These are phyloP conservation scores for Nyctereutes procyonoides DNA, from an alignment of 2,113 vertebrate species.

Conservation along the genomic window DNA sequence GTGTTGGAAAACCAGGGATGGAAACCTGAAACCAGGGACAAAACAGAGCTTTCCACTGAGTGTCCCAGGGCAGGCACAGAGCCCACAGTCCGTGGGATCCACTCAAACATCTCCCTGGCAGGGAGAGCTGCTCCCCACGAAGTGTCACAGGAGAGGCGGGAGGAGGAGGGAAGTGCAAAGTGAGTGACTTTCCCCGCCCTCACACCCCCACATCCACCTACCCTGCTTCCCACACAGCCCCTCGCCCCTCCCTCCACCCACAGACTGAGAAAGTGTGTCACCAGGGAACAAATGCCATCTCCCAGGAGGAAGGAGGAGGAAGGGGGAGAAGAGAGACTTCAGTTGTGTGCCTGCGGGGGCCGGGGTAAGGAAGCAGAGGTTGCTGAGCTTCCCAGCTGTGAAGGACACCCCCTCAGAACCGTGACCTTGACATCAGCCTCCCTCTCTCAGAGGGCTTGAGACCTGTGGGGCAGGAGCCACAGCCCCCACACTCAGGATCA, in stretches of 20 bases:
- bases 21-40: background rate
- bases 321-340: background rate
- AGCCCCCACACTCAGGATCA: background rate
- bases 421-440: background rate
- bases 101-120: background rate
- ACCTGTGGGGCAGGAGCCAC: background rate
- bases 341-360: background rate
- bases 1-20: too few relatives aligned
- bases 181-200: constrained; percentile 71
- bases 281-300: constrained; percentile 64
- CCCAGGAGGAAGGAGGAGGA: constrained; percentile 29
- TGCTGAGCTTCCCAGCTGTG: background rate
- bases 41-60: background rate
- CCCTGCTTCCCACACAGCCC: constrained; percentile 64
- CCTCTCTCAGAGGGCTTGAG: background rate
- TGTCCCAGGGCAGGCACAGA: background rate
- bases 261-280: constrained; percentile 72
- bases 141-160: background rate
- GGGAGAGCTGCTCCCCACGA: background rate
- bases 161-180: background rate
- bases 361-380: background rate
- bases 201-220: constrained; percentile 46
- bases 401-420: background rate
- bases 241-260: constrained; percentile 62
- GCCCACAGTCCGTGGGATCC: background rate